phyloP scores from a whole-genome alignment of 2,797 vertebrate genomes.

The Hyperoplus lanceolatus region DNA sequence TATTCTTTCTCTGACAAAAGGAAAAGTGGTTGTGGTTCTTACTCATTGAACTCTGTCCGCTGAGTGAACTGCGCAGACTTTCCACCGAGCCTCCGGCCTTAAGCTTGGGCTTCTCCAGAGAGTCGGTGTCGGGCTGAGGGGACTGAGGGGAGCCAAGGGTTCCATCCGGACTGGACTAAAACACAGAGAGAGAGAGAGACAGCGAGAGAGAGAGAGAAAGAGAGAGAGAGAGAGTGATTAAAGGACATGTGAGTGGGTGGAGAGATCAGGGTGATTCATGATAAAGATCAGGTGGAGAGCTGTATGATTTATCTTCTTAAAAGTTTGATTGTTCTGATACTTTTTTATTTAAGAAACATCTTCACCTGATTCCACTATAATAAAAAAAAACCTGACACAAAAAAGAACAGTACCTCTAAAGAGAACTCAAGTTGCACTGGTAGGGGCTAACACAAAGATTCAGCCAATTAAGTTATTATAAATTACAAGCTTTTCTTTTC shows the following conservation, averaged over 20 bases:
- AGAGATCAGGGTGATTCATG: not conserved
- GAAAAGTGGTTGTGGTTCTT: slow-evolving; percentile 66
- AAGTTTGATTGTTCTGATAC: not conserved
- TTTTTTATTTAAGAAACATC: not conserved
- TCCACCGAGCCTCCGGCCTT: slow-evolving; percentile 97
- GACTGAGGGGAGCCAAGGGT: slow-evolving; percentile 89
- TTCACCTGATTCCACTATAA: not conserved
- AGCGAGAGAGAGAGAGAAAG: slow-evolving; percentile 3
- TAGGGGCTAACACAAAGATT: not conserved
- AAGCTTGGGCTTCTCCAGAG: slow-evolving; percentile 95
- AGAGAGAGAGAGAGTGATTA: slow-evolving; percentile 25
- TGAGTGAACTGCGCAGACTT: slow-evolving; percentile 96
- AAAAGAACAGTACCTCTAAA: not conserved
- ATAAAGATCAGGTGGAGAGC: too few relatives aligned
- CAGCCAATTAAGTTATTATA: not conserved
- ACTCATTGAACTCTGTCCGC: slow-evolving; percentile 99
- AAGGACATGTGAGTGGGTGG: not conserved
- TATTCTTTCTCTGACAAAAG: not conserved
- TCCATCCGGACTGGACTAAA: slow-evolving; percentile 90
- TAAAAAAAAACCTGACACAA: not conserved
- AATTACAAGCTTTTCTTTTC: not conserved
- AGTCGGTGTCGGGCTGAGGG: slow-evolving; percentile 88
- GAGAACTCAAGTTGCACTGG: not conserved
- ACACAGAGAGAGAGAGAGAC: slow-evolving; percentile 18
- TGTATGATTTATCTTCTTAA: not conserved